Base-by-base conservation (phyloP, 2,113 vertebrate genomes). In the Pseudolaguvia tuberculata region DNA sequence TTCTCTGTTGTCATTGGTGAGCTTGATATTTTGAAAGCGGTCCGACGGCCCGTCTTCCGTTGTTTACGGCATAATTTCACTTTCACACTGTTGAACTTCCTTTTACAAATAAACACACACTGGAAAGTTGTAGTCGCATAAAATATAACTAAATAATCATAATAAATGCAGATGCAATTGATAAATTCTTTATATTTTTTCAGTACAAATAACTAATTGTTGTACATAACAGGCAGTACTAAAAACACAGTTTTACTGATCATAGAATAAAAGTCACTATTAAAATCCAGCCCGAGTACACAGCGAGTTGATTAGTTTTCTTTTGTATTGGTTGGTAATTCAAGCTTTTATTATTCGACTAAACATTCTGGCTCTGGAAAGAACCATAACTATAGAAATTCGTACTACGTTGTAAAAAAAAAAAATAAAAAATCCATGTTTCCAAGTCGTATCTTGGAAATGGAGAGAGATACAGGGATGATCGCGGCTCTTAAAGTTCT, bases 401-500 rank as follows among this genome's bases (percentile, higher is more conserved):
- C 55, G 1, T 39, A 27, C 1, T 71, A 7, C 35, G 20, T 25
- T 14, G 6, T 35, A 35, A 35, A 9, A 12, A 27, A 50, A 15
- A 8, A n/a, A n/a, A n/a, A n/a, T n/a, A n/a, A n/a, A n/a, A n/a
- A n/a, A n/a, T n/a, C n/a, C n/a, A n/a, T n/a, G n/a, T n/a, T n/a
- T n/a, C n/a, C n/a, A n/a, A n/a, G n/a, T 20, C 42, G 23, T 0
- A 48, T 20, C 47, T 73, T 35, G 62, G 42, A 53, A 45, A 91
- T 90, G 90, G 82, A 87, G 58, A 84, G 88, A 61, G 80, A 72
- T 18, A 0, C 0, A 5, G 57, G 20, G n/a, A 86, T 80, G 10
- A 35, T 86, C 56, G 75, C 65, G 8, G 81, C 85, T 6, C 74
- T 92, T 8, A 87, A 83, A 79, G 47, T 76, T 61, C 79, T 90